Percentiles rank a stretch among this genome's conserved stretches.
phyloP scores from a whole-genome alignment of 2,888 invertebrate genomes.

The Aleiodes alternator region DNA sequence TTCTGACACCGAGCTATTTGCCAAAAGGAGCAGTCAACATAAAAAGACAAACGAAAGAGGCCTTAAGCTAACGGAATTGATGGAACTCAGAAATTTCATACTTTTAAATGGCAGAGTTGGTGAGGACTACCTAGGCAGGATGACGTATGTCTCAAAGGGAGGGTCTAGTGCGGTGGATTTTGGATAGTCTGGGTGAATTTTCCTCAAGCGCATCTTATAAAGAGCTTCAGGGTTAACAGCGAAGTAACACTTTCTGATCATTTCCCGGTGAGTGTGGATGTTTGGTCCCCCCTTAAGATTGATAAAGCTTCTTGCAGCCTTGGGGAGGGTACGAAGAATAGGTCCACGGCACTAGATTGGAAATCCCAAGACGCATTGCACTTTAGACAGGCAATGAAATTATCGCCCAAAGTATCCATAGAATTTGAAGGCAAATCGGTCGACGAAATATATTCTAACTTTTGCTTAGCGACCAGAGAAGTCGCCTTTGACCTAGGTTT shows the following conservation, averaged over 20 bases:
- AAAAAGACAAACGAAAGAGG: neutral
- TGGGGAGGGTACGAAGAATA: no score
- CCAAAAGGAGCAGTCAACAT: neutral
- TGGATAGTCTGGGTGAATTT: neutral
- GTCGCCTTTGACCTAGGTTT: no score
- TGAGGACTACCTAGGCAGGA: neutral
- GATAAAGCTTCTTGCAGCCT: no score
- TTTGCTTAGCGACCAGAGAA: no score
- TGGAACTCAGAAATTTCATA: neutral
- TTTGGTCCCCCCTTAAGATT: no score
- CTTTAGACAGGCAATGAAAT: no score
- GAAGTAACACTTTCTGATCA: neutral
- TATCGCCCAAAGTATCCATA: no score
- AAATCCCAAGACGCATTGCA: no score
- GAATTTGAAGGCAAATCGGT: no score
- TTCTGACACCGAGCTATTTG: neutral
- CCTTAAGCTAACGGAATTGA: neutral
- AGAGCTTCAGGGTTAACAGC: neutral
- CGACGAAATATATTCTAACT: no score
- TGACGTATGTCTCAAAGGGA: neutral
- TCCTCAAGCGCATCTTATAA: neutral
- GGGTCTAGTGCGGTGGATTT: neutral
- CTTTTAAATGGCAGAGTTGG: slow-evolving; percentile 4
- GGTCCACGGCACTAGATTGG: no score
- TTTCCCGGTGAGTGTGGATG: neutral